Evolutionary conservation across 2,797 vertebrate species (phyloP).

Genomic region (Phrynocephalus vlangalii): DNA sequence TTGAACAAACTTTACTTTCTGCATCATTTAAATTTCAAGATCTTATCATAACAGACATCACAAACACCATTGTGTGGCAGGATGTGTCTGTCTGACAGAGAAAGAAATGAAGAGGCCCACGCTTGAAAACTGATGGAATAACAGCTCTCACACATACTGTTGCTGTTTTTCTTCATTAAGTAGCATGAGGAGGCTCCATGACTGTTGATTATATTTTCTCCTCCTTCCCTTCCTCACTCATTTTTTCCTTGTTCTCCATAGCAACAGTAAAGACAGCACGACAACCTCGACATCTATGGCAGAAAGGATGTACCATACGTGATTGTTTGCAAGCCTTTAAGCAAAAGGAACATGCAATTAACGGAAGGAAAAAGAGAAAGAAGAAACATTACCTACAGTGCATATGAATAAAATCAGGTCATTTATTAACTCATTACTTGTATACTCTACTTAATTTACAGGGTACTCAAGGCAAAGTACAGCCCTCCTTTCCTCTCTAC

Average conservation of each 20-base stretch:
- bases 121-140: not conserved
- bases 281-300: conserved; percentile 12
- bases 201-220: not conserved
- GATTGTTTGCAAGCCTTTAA: not conserved
- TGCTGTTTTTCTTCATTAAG: conserved; percentile 10
- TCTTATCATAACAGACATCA: not conserved
- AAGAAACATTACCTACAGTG: not conserved
- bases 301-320: not conserved
- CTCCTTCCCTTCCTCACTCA: not conserved
- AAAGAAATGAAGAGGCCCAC: not conserved
- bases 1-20: not conserved
- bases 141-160: not conserved
- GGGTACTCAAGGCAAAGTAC: not conserved
- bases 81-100: not conserved
- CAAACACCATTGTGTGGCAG: not conserved
- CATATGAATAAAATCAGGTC: not conserved
- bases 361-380: not conserved
- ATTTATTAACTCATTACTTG: not conserved
- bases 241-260: conserved; percentile 4
- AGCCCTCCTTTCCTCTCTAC: not conserved
- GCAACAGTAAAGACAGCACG: not conserved
- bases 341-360: conserved; percentile 15
- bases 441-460: not conserved
- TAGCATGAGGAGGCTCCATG: not conserved
- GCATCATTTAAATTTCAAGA: conserved; percentile 17